These are phyloP conservation scores for Octopus bimaculoides DNA, from an alignment of 1,140 invertebrate species.

Conservation along the genomic window DNA sequence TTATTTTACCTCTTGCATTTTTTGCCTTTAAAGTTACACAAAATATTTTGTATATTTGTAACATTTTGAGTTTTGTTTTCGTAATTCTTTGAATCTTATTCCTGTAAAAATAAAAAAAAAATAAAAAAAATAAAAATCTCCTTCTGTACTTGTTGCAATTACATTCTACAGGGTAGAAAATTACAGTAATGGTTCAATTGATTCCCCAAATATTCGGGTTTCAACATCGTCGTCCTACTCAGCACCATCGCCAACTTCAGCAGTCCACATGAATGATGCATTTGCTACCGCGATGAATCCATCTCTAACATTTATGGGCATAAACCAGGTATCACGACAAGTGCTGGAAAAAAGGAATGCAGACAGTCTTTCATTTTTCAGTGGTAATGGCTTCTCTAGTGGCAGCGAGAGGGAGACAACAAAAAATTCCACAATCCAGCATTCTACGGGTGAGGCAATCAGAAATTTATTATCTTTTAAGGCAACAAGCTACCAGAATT, in stretches of 20 bases:
- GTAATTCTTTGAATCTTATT: no score
- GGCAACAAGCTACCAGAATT: background rate
- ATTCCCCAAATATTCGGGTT: background rate
- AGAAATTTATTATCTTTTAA: background rate
- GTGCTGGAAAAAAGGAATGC: slow-evolving; percentile 20
- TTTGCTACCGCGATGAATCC: slow-evolving; percentile 26
- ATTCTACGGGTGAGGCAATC: slow-evolving; percentile 4
- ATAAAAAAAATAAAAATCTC: no score
- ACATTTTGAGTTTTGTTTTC: no score
- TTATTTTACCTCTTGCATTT: no score
- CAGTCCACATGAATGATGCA: slow-evolving; percentile 16
- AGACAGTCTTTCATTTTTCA: slow-evolving; percentile 51
- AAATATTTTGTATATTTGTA: no score
- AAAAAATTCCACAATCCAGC: slow-evolving; percentile 3
- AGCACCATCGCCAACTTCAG: slow-evolving; percentile 13
- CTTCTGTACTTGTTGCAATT: no score
- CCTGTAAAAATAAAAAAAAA: no score
- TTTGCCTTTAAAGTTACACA: no score
- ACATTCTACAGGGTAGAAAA: background rate
- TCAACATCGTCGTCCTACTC: slow-evolving; percentile 13
- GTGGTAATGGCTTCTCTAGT: slow-evolving; percentile 41
- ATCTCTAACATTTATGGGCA: slow-evolving; percentile 14
- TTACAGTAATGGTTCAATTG: slow-evolving; percentile 7
- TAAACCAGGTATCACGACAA: background rate
- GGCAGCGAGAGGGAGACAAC: slow-evolving; percentile 32